Evolutionary conservation across 1,140 invertebrate species (phyloP).

Genomic region (Euura saliciscinereae): DNA sequence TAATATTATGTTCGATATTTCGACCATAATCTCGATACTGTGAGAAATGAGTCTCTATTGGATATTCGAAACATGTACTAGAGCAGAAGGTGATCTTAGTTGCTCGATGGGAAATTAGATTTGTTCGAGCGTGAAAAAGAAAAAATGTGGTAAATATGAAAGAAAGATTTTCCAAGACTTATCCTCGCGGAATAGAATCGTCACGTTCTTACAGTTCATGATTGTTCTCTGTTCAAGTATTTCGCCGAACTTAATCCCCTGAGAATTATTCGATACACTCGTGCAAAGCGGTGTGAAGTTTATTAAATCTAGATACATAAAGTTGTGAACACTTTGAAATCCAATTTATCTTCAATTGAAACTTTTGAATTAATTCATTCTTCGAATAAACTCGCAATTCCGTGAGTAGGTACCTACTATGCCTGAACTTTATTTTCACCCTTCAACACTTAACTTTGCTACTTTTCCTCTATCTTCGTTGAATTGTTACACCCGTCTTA

Average conservation of each 20-base stretch:
- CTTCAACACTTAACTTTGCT: background rate
- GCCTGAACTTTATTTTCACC: background rate
- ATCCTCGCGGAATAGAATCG: slow-evolving; percentile 10
- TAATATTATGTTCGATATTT: too few relatives aligned
- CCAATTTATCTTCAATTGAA: slow-evolving; percentile 1
- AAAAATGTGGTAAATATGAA: too few relatives aligned
- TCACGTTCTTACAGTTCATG: slow-evolving; percentile 8
- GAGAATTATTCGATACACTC: background rate
- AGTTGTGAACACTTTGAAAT: background rate
- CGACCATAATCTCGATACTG: too few relatives aligned
- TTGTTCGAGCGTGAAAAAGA: too few relatives aligned
- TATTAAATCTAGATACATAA: background rate
- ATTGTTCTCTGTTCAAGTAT: slow-evolving; percentile 10
- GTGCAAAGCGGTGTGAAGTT: background rate
- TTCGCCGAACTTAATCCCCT: background rate
- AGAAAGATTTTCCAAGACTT: slow-evolving; percentile 9
- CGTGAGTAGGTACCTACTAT: background rate
- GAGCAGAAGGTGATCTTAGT: too few relatives aligned
- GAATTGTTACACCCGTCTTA: slow-evolving; percentile 6
- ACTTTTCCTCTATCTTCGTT: slow-evolving; percentile 25
- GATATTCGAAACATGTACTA: too few relatives aligned
- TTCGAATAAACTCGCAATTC: background rate
- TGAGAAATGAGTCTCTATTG: too few relatives aligned
- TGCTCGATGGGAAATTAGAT: too few relatives aligned
- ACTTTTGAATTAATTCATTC: slow-evolving; percentile 1